phyloP scores from a whole-genome alignment of 2,113 vertebrate species.

The Vanacampus margaritifer region DNA sequence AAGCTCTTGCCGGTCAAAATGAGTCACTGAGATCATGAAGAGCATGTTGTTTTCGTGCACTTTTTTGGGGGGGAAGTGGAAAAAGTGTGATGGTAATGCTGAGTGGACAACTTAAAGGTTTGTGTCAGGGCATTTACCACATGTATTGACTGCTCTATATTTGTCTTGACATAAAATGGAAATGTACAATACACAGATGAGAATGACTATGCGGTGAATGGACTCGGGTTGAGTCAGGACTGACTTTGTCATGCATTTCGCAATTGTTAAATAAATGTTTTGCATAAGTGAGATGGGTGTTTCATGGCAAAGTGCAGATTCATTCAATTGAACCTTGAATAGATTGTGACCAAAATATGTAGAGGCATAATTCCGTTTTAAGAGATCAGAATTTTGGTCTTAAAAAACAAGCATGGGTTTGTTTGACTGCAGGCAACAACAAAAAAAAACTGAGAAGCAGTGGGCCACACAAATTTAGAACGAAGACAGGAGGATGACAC shows the following conservation, averaged over 20 bases:
- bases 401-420: not conserved
- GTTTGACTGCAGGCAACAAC: conserved; percentile 17
- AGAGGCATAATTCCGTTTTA: too few species aligned
- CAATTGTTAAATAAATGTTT: conserved; percentile 38
- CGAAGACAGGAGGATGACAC: conserved; percentile 37
- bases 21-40: conserved; percentile 41
- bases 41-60: conserved; percentile 50
- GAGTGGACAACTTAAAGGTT: conserved; percentile 44
- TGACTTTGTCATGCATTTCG: conserved; percentile 20
- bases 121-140: conserved; percentile 45
- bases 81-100: conserved; percentile 49
- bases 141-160: conserved; percentile 58
- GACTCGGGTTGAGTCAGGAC: conserved; percentile 63
- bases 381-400: too few species aligned
- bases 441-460: conserved; percentile 35
- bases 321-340: conserved; percentile 26
- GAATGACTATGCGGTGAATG: conserved; percentile 60
- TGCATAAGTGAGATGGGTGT: conserved; percentile 22
- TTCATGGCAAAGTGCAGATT: conserved; percentile 21
- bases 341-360: too few species aligned
- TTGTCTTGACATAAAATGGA: conserved; percentile 22
- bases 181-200: conserved; percentile 41
- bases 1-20: conserved; percentile 30
- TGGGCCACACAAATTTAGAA: conserved; percentile 40
- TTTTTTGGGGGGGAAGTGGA: conserved; percentile 59